phyloP scores from a whole-genome alignment of 35 echinoderm and acorn worm species.

The Eucidaris tribuloides region DNA sequence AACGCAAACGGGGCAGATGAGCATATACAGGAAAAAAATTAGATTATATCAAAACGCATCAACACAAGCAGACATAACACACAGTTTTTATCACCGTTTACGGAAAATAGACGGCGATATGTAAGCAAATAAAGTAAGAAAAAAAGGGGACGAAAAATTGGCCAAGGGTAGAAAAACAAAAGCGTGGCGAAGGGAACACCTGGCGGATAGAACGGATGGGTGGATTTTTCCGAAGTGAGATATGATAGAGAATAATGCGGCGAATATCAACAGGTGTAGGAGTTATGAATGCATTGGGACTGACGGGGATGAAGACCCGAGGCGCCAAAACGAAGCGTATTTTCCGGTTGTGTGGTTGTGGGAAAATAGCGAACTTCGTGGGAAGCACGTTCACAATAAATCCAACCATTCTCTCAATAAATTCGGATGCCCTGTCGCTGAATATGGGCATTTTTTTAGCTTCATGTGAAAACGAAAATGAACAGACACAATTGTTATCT shows the following conservation, averaged over 20 bases:
- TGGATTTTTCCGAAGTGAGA: conserved; percentile 11
- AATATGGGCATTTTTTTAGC: not conserved
- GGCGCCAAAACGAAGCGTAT: not conserved
- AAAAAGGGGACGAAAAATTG: not conserved
- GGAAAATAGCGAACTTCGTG: not conserved
- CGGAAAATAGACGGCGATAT: not conserved
- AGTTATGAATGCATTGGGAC: conserved; percentile 18
- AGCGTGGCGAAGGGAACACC: conserved; percentile 21
- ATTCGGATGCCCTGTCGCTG: not conserved
- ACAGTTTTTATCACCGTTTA: not conserved
- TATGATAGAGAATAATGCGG: conserved; percentile 17
- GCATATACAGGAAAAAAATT: not conserved
- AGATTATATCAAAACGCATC: not conserved
- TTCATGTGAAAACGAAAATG: not conserved
- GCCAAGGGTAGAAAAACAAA: conserved; percentile 37
- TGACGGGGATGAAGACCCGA: not conserved
- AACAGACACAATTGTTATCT: not conserved
- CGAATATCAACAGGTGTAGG: conserved; percentile 10
- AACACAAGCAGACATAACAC: conserved; percentile 1
- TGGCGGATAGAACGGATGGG: conserved; percentile 20
- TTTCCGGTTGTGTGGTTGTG: not conserved
- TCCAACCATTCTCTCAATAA: not conserved
- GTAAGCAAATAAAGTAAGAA: not conserved
- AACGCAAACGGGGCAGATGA: not conserved
- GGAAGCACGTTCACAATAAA: not conserved